Evolutionary conservation across 2,797 vertebrate species (phyloP), one percentile per base, ranked within the genome.

Genomic region (Lithobates pipiens): DNA sequence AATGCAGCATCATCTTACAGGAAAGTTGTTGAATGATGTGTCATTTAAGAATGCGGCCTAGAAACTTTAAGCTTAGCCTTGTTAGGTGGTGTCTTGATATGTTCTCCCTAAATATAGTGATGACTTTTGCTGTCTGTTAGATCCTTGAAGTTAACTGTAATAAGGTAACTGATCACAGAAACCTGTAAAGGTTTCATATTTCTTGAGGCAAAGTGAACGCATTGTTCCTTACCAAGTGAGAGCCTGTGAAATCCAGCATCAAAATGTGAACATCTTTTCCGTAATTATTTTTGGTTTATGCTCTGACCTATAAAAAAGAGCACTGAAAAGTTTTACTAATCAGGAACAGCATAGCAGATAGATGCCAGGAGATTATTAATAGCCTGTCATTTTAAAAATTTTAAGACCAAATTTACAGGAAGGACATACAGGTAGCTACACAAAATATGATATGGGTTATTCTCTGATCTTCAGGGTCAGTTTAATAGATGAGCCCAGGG

Each of bases 171-270:
- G 79, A 86, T 86, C 78, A 82, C 82, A 86, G 70, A 74, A 81
- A 82, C 81, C 75, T 39, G 65, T 70, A 86, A 86, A 82, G 85
- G 85, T 86, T 86, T 86, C 36, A 70, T 69, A 77, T 86, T 86
- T 86, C 85, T 86, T 77, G 16, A 82, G 79, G 85, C 79, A 65
- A 86, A 82, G 34, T 76, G 73, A 86, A 74, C 79, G 76, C 79
- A 86, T 71, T 86, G 78, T 81, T 82, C 74, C 65, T 57, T 85
- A 39, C 85, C 84, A 76, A 76, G 84, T 86, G 67, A 81, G 34
- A 86, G 70, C 72, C 78, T 86, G 79, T 86, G 79, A 86, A 86
- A 82, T 77, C 54, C 16, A 50, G 57, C 74, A 54, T 76, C 81
- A 76, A 73, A 82, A 67, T 86, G 50, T 50, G 68, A 82, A 82